These are phyloP conservation scores for Gibbula magus DNA, from an alignment of 2,888 invertebrate species.

Conservation along the genomic window DNA sequence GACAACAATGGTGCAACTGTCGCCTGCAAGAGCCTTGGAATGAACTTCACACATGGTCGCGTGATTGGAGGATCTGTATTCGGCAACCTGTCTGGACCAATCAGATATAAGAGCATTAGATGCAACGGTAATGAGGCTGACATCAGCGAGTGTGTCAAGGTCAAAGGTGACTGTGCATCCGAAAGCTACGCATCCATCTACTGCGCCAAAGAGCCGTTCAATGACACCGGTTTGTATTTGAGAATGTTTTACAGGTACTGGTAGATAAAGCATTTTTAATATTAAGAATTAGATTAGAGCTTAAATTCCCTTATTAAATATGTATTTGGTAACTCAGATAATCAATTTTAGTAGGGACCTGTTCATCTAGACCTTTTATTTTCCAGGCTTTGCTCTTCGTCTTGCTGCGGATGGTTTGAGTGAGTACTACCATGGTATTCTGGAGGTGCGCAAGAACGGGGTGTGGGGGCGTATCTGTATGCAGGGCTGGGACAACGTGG, in stretches of 20 bases:
- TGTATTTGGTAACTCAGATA: background rate
- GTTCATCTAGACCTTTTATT: background rate
- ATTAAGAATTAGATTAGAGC: too few relatives aligned
- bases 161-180: constrained; percentile 45
- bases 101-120: constrained; percentile 61
- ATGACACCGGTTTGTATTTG: constrained; percentile 43
- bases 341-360: background rate
- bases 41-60: constrained; percentile 49
- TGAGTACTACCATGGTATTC: constrained; percentile 61
- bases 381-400: constrained; percentile 48
- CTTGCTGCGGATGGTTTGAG: constrained; percentile 53
- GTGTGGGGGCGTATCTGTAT: constrained; percentile 85
- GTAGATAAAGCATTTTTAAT: too few relatives aligned
- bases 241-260: too few relatives aligned
- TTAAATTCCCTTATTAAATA: too few relatives aligned
- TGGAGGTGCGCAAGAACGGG: constrained; percentile 83
- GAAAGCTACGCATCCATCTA: constrained; percentile 56
- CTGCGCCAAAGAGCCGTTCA: constrained; percentile 53
- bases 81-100: constrained; percentile 49
- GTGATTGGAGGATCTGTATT: constrained; percentile 57
- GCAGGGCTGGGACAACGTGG: constrained; percentile 82
- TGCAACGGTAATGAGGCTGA: constrained; percentile 75
- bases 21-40: constrained; percentile 50
- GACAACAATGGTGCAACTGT: constrained; percentile 49
- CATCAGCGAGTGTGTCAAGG: constrained; percentile 49